These are phyloP conservation scores for Petrocephalus zakoni DNA, from an alignment of 2,113 vertebrate species.

Conservation along the genomic window DNA sequence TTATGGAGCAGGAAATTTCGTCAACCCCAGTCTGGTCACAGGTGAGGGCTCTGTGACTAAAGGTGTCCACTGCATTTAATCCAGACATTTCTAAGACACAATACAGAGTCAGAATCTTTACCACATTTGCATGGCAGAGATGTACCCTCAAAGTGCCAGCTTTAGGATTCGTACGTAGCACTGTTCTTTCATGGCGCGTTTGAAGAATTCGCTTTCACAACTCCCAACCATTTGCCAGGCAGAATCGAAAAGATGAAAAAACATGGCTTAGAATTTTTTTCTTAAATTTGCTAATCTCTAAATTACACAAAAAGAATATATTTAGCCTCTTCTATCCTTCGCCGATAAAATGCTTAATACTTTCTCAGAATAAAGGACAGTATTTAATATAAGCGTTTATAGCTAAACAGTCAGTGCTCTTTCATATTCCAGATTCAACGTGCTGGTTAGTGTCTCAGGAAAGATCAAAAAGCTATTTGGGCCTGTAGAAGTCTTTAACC, in stretches of 20 bases:
- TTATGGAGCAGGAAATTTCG: not conserved
- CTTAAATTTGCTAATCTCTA: not conserved
- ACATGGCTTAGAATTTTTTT: not conserved
- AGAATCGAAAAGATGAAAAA: not conserved
- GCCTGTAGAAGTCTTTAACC: not conserved
- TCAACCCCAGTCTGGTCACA: not conserved
- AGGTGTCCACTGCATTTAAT: not conserved
- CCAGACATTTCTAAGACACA: not conserved
- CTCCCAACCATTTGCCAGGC: not conserved
- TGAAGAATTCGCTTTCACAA: not conserved
- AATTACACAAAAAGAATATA: constrained; percentile 6
- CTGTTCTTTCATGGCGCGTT: not conserved
- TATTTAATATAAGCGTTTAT: not conserved
- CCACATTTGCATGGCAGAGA: not conserved
- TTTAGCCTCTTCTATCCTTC: not conserved
- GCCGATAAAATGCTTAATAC: not conserved
- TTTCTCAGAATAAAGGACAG: not conserved
- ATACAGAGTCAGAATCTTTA: not conserved
- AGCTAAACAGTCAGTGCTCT: not conserved
- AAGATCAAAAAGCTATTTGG: not conserved
- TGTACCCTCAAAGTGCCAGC: not conserved
- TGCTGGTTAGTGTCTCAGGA: not conserved
- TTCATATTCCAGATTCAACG: not conserved
- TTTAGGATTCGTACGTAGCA: not conserved
- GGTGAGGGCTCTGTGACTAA: not conserved